Conservation (phyloP, 2,113 vertebrate genomes). For the Rhinolophus sinicus region DNA sequence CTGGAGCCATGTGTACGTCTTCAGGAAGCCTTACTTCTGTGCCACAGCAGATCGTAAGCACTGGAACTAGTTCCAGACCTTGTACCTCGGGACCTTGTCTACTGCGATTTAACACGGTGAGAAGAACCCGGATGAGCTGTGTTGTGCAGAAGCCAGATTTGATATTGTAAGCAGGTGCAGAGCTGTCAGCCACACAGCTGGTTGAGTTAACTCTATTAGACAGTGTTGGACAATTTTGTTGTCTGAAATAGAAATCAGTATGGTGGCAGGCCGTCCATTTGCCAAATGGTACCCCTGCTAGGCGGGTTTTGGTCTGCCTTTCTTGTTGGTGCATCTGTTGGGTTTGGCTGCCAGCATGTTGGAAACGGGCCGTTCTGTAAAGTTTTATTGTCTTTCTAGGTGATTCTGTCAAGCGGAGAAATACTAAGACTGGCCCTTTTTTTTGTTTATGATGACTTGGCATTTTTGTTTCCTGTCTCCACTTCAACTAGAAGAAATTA, state of each 20-base stretch:
- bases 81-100: background rate
- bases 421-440: background rate
- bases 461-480: background rate
- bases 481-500: background rate
- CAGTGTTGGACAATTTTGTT: constrained; percentile 50
- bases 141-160: constrained; percentile 4
- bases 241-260: constrained; percentile 66
- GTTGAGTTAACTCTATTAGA: constrained; percentile 61
- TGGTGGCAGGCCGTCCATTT: constrained; percentile 18
- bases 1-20: background rate
- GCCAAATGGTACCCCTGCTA: constrained; percentile 55
- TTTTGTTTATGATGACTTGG: constrained; percentile 2
- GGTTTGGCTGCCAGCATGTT: constrained; percentile 10
- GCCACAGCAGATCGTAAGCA: background rate
- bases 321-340: constrained; percentile 64
- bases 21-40: background rate
- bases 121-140: background rate
- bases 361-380: constrained; percentile 33
- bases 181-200: constrained; percentile 72
- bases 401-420: constrained; percentile 30
- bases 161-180: constrained; percentile 55
- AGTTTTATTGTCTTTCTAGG: constrained; percentile 40
- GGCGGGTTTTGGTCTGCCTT: constrained; percentile 24
- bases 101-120: background rate
- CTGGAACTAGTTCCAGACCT: background rate